Conservation (phyloP, 53 echinoderm and acorn worm species). For the Paracentrotus lividus region DNA sequence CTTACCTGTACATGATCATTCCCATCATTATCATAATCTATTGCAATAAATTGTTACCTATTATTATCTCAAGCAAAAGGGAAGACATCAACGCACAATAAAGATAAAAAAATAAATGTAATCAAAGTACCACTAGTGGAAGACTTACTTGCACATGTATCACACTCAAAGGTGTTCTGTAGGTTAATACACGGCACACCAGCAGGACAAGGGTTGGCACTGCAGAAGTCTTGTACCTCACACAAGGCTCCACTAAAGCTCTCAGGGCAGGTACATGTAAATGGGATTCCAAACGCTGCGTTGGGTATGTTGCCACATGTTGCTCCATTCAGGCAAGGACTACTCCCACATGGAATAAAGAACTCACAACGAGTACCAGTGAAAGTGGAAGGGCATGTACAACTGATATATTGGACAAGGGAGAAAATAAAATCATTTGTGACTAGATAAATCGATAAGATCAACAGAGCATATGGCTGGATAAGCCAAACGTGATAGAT, state of each 20-base stretch:
- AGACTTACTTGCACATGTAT: slow-evolving; percentile 84
- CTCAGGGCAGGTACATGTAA: slow-evolving; percentile 80
- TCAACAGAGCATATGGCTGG: no score
- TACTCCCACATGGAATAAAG: slow-evolving; percentile 71
- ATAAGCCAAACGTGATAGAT: no score
- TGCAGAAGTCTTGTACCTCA: slow-evolving; percentile 85
- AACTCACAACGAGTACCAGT: slow-evolving; percentile 82
- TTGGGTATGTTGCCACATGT: slow-evolving; percentile 75
- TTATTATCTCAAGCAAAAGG: no score
- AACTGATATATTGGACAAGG: slow-evolving; percentile 60
- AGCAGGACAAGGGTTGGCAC: slow-evolving; percentile 77
- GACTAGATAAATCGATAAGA: no score
- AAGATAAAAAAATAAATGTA: no score
- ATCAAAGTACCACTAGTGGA: background rate
- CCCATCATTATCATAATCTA: no score
- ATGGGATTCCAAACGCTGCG: slow-evolving; percentile 74
- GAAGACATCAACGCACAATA: no score
- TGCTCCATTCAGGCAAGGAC: slow-evolving; percentile 89
- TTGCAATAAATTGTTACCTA: no score
- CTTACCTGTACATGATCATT: no score
- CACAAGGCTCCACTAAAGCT: slow-evolving; percentile 84
- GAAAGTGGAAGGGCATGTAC: slow-evolving; percentile 80
- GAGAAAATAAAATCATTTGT: background rate
- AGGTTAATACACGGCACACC: slow-evolving; percentile 80
- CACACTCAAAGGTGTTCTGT: slow-evolving; percentile 80